These are phyloP conservation scores for Micrasema longulum DNA, from an alignment of 1,140 invertebrate genomes.

Conservation along the genomic window DNA sequence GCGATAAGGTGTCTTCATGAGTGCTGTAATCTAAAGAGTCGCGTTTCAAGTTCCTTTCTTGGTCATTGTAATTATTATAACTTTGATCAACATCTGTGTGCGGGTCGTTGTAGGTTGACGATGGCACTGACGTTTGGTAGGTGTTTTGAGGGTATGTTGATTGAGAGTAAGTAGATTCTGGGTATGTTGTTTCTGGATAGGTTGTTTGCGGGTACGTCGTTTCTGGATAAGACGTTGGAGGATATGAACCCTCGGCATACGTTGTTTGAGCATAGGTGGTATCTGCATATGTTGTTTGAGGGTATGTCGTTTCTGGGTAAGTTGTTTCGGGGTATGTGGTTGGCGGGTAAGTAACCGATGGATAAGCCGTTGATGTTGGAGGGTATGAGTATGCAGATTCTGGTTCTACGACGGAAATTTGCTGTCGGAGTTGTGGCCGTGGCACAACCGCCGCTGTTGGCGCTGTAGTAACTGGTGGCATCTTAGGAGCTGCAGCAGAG, in stretches of 20 bases:
- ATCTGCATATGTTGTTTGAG: slow-evolving; percentile 58
- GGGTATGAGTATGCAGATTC: slow-evolving; percentile 62
- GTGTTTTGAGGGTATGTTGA: slow-evolving; percentile 61
- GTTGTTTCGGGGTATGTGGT: slow-evolving; percentile 50
- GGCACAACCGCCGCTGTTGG: slow-evolving; percentile 59
- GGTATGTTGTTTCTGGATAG: slow-evolving; percentile 32
- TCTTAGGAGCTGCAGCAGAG: slow-evolving; percentile 62
- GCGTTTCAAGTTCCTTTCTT: slow-evolving; percentile 50
- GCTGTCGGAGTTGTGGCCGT: slow-evolving; percentile 62
- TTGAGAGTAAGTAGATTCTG: slow-evolving; percentile 56
- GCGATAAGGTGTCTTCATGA: slow-evolving; percentile 39
- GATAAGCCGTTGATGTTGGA: slow-evolving; percentile 60
- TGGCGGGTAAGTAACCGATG: slow-evolving; percentile 56
- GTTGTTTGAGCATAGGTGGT: slow-evolving; percentile 49
- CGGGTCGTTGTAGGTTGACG: slow-evolving; percentile 18
- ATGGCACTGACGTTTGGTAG: slow-evolving; percentile 15
- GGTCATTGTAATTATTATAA: slow-evolving; percentile 44
- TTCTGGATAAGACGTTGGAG: slow-evolving; percentile 25
- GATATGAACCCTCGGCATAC: slow-evolving; percentile 26
- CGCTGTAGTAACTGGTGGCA: slow-evolving; percentile 55
- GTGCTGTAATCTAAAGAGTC: slow-evolving; percentile 51
- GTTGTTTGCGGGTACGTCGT: slow-evolving; percentile 50
- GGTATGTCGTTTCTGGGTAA: slow-evolving; percentile 44
- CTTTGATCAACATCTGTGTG: slow-evolving; percentile 30
- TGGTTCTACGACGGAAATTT: slow-evolving; percentile 65